Conservation (phyloP, 2,797 vertebrate species). For the Enteromius viviparus region DNA sequence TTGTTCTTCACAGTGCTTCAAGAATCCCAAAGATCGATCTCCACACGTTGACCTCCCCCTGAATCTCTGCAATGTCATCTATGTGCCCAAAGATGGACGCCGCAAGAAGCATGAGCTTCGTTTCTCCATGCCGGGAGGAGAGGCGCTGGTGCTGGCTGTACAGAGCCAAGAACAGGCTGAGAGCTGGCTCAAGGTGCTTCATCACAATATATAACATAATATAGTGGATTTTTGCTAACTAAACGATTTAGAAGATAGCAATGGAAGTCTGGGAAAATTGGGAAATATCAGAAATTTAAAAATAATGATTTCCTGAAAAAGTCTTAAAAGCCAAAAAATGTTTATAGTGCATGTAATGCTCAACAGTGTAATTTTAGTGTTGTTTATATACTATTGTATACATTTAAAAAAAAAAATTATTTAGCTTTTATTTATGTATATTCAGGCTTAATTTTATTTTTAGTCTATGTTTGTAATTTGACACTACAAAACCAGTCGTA, state of each 20-base stretch:
- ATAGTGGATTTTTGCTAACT: neutral
- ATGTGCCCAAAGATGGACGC: constrained; percentile 92
- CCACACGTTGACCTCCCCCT: constrained; percentile 88
- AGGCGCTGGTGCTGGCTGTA: constrained; percentile 91
- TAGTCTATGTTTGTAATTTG: too few species aligned
- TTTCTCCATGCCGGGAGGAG: constrained; percentile 88
- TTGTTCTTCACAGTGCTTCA: constrained; percentile 84
- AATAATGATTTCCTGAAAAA: neutral
- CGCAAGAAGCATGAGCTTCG: constrained; percentile 96
- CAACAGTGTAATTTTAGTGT: neutral
- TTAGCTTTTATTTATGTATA: neutral
- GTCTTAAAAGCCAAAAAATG: too few species aligned
- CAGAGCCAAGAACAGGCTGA: constrained; percentile 97
- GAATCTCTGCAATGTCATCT: constrained; percentile 86
- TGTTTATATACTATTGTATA: neutral
- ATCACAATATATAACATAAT: neutral
- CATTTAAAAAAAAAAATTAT: too few species aligned
- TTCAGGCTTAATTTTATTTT: neutral
- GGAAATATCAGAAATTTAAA: neutral
- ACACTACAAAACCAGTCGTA: too few species aligned
- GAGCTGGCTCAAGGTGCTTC: constrained; percentile 92
- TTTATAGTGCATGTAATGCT: neutral
- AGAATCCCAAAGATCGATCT: constrained; percentile 93
- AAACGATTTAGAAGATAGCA: neutral
- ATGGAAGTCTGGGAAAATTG: neutral